These are phyloP conservation scores for Pseudomyrmex cubaensis DNA, from an alignment of 1,140 invertebrate species.

Conservation along the genomic window DNA sequence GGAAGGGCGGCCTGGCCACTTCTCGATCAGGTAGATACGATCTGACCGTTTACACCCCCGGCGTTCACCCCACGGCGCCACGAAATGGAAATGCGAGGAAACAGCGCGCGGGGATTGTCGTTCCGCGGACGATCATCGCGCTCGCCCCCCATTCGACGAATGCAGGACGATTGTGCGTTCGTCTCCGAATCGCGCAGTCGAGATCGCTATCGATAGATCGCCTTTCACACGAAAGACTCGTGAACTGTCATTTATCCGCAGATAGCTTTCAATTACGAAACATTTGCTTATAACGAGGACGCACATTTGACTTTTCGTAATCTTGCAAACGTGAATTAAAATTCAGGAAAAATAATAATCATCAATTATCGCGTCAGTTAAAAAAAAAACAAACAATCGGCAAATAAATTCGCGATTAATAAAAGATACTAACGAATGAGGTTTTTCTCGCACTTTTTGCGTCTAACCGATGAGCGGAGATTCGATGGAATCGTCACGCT, in stretches of 20 bases:
- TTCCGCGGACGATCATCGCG: slow-evolving; percentile 46
- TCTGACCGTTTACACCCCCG: slow-evolving; percentile 76
- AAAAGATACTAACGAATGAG: background rate
- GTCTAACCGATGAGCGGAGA: slow-evolving; percentile 10
- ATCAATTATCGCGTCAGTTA: background rate
- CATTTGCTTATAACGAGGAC: background rate
- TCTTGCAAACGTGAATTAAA: background rate
- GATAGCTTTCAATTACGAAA: slow-evolving; percentile 7
- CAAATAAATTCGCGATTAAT: background rate
- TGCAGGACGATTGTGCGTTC: slow-evolving; percentile 13
- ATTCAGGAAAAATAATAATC: background rate
- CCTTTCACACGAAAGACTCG: slow-evolving; percentile 4
- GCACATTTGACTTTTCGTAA: background rate
- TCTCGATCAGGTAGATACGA: slow-evolving; percentile 77
- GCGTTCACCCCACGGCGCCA: slow-evolving; percentile 30
- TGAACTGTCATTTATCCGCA: slow-evolving; percentile 50
- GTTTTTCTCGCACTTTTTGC: background rate
- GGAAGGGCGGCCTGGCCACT: slow-evolving; percentile 66
- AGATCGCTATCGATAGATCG: slow-evolving; percentile 38
- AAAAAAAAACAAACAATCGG: background rate
- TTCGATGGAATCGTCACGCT: slow-evolving; percentile 12
- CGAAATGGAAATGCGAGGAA: slow-evolving; percentile 75
- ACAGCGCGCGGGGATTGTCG: slow-evolving; percentile 45
- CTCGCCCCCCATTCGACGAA: background rate
- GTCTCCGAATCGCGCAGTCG: slow-evolving; percentile 29